Conservation (phyloP, 2,113 vertebrate species). For the Galemys pyrenaicus region DNA sequence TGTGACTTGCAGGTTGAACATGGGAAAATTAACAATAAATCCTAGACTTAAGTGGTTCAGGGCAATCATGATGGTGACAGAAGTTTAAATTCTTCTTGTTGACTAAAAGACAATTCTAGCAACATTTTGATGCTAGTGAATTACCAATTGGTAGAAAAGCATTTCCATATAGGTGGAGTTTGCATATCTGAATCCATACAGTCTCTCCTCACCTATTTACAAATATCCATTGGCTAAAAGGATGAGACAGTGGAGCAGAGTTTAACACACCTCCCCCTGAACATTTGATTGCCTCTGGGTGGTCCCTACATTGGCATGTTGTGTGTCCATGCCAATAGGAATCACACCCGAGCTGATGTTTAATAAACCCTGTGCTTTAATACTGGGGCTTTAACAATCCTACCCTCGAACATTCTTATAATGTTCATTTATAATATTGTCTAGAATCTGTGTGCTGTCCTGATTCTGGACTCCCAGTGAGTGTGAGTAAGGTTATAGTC, state of each 20-base stretch:
- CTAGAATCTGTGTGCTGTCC: not conserved
- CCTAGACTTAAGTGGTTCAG: not conserved
- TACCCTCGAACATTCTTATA: not conserved
- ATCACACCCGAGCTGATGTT: not conserved
- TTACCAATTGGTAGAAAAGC: not conserved
- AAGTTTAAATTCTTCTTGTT: not conserved
- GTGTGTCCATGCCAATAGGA: not conserved
- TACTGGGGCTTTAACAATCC: not conserved
- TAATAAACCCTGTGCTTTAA: not conserved
- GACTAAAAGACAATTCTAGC: not conserved
- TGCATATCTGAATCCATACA: not conserved
- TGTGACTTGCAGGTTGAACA: not conserved
- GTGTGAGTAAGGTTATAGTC: not conserved
- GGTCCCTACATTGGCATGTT: not conserved
- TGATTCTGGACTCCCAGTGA: not conserved
- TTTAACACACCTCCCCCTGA: not conserved
- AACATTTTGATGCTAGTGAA: not conserved
- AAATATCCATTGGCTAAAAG: not conserved
- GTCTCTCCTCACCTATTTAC: accelerated
- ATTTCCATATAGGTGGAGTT: not conserved
- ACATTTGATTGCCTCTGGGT: accelerated
- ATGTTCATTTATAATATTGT: not conserved
- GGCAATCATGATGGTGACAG: not conserved
- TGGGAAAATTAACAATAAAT: not conserved
- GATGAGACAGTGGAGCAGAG: not conserved